phyloP scores from a whole-genome alignment of 2,113 vertebrate genomes.

The Miniopterus natalensis region DNA sequence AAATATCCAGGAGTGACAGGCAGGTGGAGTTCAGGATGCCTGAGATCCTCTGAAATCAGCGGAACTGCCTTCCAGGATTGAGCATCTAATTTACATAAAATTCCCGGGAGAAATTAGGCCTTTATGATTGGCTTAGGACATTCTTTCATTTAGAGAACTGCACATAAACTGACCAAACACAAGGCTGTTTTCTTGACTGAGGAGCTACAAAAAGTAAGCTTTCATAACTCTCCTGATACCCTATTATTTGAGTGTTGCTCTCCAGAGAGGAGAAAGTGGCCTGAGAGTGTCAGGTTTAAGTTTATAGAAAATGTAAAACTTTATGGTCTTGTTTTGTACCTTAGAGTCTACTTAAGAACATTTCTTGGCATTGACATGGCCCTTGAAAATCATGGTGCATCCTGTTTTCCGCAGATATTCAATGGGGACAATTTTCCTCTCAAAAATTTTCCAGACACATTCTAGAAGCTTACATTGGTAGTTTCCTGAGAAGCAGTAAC shows the following conservation, averaged over 20 bases:
- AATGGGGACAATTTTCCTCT: neutral
- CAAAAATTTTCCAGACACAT: neutral
- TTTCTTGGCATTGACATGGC: neutral
- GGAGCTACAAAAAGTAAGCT: neutral
- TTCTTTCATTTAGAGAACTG: neutral
- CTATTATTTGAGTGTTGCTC: neutral
- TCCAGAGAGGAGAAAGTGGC: neutral
- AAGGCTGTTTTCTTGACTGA: neutral
- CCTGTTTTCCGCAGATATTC: constrained; percentile 31
- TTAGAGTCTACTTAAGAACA: neutral
- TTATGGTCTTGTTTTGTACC: constrained; percentile 13
- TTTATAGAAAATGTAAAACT: constrained; percentile 10
- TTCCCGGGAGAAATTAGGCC: neutral
- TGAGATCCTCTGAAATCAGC: neutral
- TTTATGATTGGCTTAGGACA: neutral
- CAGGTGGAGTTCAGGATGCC: neutral
- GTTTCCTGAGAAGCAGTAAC: neutral
- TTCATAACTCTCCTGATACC: neutral
- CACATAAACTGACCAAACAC: neutral
- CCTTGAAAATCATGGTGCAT: neutral
- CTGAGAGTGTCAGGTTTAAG: neutral
- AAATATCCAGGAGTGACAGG: neutral
- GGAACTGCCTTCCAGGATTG: neutral
- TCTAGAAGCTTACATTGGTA: neutral
- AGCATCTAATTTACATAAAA: neutral